Evolutionary conservation across 35 echinoderm and acorn worm genomes (phyloP).

Genomic region (Lytechinus pictus): DNA sequence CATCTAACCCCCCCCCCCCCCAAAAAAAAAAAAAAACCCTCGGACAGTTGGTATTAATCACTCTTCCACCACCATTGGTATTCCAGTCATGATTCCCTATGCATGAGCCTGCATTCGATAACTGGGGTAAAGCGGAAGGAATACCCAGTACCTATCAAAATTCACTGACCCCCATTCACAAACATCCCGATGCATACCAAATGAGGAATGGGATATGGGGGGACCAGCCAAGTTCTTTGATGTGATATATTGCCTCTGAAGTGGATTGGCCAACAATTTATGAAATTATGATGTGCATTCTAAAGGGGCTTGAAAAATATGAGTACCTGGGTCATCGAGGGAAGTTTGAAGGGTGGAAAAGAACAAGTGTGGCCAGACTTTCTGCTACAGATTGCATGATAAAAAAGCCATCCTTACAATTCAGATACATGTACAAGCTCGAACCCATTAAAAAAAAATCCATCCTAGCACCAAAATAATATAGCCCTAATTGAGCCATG

Average conservation of each 20-base stretch:
- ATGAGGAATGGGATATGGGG: not conserved
- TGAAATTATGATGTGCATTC: not conserved
- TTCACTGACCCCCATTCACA: constrained; percentile 16
- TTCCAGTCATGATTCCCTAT: not conserved
- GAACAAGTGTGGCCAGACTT: not conserved
- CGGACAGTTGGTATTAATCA: not conserved
- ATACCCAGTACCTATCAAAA: not conserved
- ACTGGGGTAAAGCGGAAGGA: not conserved
- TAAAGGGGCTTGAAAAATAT: not conserved
- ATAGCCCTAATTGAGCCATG: not conserved
- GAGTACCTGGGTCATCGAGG: not conserved
- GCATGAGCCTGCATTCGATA: not conserved
- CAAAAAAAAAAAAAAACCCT: not conserved
- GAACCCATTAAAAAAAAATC: not conserved
- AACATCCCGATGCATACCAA: not conserved
- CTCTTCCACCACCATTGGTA: not conserved
- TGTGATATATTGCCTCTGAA: not conserved
- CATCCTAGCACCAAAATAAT: too few species aligned
- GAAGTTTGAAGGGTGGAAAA: not conserved
- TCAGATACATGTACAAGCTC: not conserved
- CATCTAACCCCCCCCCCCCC: too few species aligned
- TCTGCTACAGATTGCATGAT: not conserved
- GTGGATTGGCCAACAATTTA: constrained; percentile 11
- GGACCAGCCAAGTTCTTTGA: not conserved
- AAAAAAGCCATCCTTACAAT: not conserved